phyloP scores from a whole-genome alignment of 2,797 vertebrate genomes.

The Allochrocebus solatus region DNA sequence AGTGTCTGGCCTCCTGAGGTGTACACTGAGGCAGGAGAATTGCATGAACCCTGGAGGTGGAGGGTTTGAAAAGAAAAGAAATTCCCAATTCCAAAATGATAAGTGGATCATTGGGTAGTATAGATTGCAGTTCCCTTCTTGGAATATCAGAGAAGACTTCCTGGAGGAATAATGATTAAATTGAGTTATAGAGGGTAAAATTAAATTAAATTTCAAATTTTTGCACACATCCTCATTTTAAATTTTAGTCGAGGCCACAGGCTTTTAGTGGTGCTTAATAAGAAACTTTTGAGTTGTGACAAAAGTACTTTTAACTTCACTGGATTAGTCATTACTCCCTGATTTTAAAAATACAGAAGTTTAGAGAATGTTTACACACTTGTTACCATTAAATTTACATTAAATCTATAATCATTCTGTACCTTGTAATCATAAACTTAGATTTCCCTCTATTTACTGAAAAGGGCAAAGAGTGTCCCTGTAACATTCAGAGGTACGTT shows the following conservation, averaged over 20 bases:
- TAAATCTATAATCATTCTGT: neutral
- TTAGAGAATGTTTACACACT: conserved; percentile 29
- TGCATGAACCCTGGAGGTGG: neutral
- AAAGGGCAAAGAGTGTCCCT: neutral
- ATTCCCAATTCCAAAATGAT: neutral
- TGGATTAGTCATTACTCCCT: neutral
- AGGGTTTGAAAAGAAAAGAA: neutral
- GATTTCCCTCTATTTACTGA: neutral
- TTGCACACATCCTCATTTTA: neutral
- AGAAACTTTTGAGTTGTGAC: neutral
- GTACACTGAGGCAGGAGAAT: neutral
- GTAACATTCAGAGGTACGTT: neutral
- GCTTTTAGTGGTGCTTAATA: neutral
- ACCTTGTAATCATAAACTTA: neutral
- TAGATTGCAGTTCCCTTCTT: neutral
- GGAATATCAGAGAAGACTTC: neutral
- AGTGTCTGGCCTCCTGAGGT: neutral
- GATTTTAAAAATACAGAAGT: neutral
- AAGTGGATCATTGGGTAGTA: accelerated
- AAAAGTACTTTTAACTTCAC: neutral
- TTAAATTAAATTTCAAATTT: neutral
- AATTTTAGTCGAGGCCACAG: neutral
- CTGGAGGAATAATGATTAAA: neutral
- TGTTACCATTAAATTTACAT: neutral
- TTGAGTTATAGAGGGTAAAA: neutral